These are phyloP conservation scores for Pseudomyrmex concolor DNA, from an alignment of 1,140 invertebrate genomes.

Conservation along the genomic window DNA sequence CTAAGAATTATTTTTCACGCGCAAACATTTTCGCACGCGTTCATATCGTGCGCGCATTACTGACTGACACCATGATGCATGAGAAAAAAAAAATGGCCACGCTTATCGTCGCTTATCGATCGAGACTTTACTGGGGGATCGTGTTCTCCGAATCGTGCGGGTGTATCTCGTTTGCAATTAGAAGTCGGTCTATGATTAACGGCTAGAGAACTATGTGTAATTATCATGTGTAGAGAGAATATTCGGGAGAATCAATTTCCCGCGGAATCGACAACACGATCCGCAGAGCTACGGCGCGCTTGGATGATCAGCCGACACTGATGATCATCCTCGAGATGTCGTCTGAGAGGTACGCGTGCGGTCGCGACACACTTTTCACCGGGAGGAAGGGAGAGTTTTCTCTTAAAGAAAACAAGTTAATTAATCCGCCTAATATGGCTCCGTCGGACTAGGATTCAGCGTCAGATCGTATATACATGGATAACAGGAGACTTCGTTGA, in stretches of 20 bases:
- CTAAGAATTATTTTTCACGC: background rate
- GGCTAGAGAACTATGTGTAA: no score
- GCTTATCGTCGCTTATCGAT: slow-evolving; percentile 25
- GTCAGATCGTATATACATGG: slow-evolving; percentile 83
- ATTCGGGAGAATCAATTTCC: slow-evolving; percentile 7
- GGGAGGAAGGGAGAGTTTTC: background rate
- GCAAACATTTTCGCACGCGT: background rate
- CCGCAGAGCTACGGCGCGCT: background rate
- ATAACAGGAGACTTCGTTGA: slow-evolving; percentile 54
- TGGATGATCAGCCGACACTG: slow-evolving; percentile 8
- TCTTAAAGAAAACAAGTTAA: slow-evolving; percentile 44
- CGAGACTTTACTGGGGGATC: background rate
- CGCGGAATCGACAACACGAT: slow-evolving; percentile 21
- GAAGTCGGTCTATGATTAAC: no score
- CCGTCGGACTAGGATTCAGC: slow-evolving; percentile 83
- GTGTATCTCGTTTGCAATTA: no score
- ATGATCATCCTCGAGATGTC: slow-evolving; percentile 3
- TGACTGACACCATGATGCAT: slow-evolving; percentile 50
- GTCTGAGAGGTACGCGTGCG: background rate
- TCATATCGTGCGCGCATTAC: background rate
- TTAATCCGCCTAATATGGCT: slow-evolving; percentile 74
- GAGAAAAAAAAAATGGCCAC: slow-evolving; percentile 54
- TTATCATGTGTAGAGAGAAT: background rate
- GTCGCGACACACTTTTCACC: slow-evolving; percentile 31
- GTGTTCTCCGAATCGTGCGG: slow-evolving; percentile 12